Evolutionary conservation across 2,797 vertebrate species (phyloP).

Genomic region (Lophotriccus pileatus): DNA sequence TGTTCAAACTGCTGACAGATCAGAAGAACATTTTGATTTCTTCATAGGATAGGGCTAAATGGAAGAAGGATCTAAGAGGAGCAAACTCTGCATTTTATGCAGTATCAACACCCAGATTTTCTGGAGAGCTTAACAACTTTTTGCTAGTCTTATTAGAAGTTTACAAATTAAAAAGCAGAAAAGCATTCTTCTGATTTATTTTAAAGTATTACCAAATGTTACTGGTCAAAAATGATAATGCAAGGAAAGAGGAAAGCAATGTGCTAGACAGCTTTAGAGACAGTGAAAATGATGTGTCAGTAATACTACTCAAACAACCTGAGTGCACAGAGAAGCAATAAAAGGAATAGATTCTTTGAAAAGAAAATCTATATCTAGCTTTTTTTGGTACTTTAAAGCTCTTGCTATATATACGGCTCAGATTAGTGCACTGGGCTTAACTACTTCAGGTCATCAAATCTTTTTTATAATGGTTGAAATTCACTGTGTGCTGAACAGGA

Average conservation of each 20-base stretch:
- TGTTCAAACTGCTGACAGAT: background rate
- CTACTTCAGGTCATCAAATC: background rate
- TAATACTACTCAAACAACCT: background rate
- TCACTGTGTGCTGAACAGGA: background rate
- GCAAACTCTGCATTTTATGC: background rate
- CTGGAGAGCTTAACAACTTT: background rate
- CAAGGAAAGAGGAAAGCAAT: background rate
- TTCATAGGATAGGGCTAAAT: background rate
- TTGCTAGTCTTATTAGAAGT: background rate
- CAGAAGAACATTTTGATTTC: background rate
- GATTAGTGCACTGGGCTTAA: background rate
- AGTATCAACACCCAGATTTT: background rate
- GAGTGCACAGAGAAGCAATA: background rate
- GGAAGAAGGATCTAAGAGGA: background rate
- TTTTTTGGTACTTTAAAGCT: background rate
- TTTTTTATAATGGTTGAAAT: background rate
- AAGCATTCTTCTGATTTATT: background rate
- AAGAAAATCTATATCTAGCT: background rate
- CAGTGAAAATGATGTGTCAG: background rate
- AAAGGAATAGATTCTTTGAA: background rate
- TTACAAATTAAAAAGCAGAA: background rate
- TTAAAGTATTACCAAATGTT: background rate
- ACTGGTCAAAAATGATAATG: background rate
- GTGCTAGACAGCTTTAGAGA: background rate
- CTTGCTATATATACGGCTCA: background rate